phyloP scores from a whole-genome alignment of 2,888 invertebrate species.

The Glomeris marginata region DNA sequence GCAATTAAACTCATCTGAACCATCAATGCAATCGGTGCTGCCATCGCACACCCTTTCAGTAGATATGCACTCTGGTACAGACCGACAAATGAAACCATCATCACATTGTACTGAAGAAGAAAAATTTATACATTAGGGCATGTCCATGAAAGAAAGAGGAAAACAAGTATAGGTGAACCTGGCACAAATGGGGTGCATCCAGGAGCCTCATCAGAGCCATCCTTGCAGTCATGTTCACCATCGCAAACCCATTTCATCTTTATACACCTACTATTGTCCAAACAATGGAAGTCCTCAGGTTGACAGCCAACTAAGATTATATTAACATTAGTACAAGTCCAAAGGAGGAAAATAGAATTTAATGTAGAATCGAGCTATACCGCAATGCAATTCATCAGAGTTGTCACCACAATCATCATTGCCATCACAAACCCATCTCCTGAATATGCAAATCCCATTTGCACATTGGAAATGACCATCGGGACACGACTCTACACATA shows the following conservation, averaged over 20 bases:
- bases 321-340: slow-evolving; percentile 2
- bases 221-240: slow-evolving; percentile 28
- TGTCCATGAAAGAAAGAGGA: too few relatives aligned
- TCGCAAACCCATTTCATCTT: slow-evolving; percentile 30
- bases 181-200: slow-evolving; percentile 24
- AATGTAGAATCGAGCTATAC: background rate
- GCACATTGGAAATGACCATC: slow-evolving; percentile 15
- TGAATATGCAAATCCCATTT: slow-evolving; percentile 23
- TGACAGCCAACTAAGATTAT: slow-evolving; percentile 14
- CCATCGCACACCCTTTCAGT: slow-evolving; percentile 24
- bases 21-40: slow-evolving; percentile 35
- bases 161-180: too few relatives aligned
- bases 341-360: too few relatives aligned
- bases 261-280: slow-evolving; percentile 27
- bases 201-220: slow-evolving; percentile 31
- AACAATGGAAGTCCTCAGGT: slow-evolving; percentile 20
- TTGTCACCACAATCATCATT: slow-evolving; percentile 36
- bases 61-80: slow-evolving; percentile 25
- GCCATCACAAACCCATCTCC: slow-evolving; percentile 25
- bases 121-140: too few relatives aligned
- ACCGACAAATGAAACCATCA: slow-evolving; percentile 46
- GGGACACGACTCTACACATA: slow-evolving; percentile 5
- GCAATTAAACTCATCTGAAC: slow-evolving; percentile 19
- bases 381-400: slow-evolving; percentile 48
- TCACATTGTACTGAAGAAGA: slow-evolving; percentile 15